Conservation (phyloP, 2,113 vertebrate species). For the Eubucco bourcierii region DNA sequence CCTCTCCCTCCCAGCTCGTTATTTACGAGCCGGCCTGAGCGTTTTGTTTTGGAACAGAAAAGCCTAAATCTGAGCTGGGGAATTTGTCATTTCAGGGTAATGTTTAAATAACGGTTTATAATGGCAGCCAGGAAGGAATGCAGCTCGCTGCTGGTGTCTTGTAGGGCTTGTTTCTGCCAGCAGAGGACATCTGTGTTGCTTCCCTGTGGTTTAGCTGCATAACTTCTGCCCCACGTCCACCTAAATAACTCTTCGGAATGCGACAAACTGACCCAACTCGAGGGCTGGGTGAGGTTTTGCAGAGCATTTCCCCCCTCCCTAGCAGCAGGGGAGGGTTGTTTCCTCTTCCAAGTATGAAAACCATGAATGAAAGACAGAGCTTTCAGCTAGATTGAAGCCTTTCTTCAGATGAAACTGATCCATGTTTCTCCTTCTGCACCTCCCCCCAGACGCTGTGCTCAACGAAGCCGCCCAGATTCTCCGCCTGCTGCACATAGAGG, state of each 20-base stretch:
- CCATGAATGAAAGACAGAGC: background rate
- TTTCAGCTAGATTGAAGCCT: background rate
- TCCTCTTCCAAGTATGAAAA: background rate
- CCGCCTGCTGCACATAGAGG: constrained; percentile 94
- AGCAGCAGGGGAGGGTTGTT: background rate
- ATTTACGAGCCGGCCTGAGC: background rate
- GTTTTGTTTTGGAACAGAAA: background rate
- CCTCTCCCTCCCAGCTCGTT: background rate
- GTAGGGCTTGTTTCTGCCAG: background rate
- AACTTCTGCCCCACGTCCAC: accelerated
- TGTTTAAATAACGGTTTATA: background rate
- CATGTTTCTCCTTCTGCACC: background rate
- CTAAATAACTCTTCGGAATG: background rate
- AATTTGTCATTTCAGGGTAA: background rate
- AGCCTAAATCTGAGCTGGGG: background rate
- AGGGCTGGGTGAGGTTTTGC: background rate
- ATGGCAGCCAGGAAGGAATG: background rate
- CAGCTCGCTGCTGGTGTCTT: background rate
- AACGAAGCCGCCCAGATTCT: constrained; percentile 95
- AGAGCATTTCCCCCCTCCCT: background rate
- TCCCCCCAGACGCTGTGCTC: constrained; percentile 87
- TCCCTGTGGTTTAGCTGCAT: background rate
- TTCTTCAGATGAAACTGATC: background rate
- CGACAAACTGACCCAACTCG: accelerated
- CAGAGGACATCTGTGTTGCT: constrained; percentile 36